Conservation (phyloP, 2,113 vertebrate genomes). For the Eretmodus cyanostictus region DNA sequence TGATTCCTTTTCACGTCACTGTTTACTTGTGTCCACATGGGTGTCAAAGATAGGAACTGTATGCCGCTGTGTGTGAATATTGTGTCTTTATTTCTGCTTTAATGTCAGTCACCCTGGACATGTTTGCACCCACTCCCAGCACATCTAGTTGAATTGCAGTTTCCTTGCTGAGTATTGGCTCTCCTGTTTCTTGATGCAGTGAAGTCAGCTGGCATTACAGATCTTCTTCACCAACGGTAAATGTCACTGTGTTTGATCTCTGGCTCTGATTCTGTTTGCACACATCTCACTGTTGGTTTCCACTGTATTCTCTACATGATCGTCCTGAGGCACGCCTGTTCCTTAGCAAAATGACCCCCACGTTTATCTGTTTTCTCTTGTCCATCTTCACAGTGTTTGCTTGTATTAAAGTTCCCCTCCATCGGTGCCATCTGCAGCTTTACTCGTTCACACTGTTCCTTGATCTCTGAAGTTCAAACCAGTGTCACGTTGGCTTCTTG, state of each 20-base stretch:
- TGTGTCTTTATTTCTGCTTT: background rate
- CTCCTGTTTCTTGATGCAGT: background rate
- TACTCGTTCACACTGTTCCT: background rate
- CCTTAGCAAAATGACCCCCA: accelerated
- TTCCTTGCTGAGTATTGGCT: background rate
- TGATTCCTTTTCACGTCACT: background rate
- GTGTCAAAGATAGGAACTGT: background rate
- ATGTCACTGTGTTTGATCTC: background rate
- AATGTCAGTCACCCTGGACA: background rate
- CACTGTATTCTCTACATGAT: accelerated
- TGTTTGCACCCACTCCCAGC: background rate
- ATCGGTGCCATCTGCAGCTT: background rate
- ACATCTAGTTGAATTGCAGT: background rate
- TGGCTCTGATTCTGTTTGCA: background rate
- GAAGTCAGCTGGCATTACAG: background rate
- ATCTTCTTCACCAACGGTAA: background rate
- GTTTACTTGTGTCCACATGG: background rate
- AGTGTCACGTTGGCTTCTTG: background rate
- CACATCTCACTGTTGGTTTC: background rate
- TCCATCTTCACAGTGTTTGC: background rate
- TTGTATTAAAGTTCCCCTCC: background rate
- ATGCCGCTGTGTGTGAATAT: background rate
- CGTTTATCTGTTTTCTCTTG: background rate
- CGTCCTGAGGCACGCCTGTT: accelerated
- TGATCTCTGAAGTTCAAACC: background rate